These are phyloP conservation scores for Pseudochirops cupreus DNA, from an alignment of 2,797 vertebrate species.

Conservation along the genomic window DNA sequence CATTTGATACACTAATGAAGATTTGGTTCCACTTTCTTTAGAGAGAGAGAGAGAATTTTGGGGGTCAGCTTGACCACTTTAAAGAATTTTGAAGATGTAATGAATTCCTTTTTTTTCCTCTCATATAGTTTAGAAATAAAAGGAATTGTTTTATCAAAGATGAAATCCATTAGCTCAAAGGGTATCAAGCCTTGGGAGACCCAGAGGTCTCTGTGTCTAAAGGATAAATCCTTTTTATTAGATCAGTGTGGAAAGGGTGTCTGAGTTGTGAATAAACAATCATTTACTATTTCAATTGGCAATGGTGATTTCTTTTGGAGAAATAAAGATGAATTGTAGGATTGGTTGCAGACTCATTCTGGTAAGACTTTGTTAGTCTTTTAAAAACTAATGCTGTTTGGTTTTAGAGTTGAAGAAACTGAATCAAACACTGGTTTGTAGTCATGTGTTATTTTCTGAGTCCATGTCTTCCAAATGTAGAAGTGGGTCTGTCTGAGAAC, in stretches of 20 bases:
- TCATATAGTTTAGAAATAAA: constrained; percentile 41
- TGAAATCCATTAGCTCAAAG: constrained; percentile 69
- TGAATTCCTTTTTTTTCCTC: constrained; percentile 57
- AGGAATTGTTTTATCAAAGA: constrained; percentile 56
- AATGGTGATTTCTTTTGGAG: constrained; percentile 68
- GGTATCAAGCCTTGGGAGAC: constrained; percentile 51
- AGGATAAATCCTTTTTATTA: constrained; percentile 27
- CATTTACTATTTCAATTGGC: constrained; percentile 52
- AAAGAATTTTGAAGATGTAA: constrained; percentile 55
- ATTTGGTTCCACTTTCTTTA: background rate
- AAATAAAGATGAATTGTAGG: constrained; percentile 64
- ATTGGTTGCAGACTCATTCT: constrained; percentile 64
- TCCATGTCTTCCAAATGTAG: constrained; percentile 29
- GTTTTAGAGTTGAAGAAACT: constrained; percentile 34
- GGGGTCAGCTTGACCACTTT: background rate
- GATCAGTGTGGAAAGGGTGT: constrained; percentile 59
- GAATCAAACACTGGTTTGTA: constrained; percentile 1
- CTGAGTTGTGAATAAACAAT: constrained; percentile 38
- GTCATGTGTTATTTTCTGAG: background rate
- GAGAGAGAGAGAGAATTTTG: background rate
- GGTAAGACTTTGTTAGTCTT: constrained; percentile 67
- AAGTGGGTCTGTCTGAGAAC: constrained; percentile 17
- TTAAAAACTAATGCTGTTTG: constrained; percentile 14
- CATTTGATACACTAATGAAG: background rate
- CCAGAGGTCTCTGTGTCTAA: constrained; percentile 17